Base-by-base conservation (phyloP, 2,797 vertebrate genomes). In the Triplophysa yarkandensis region DNA sequence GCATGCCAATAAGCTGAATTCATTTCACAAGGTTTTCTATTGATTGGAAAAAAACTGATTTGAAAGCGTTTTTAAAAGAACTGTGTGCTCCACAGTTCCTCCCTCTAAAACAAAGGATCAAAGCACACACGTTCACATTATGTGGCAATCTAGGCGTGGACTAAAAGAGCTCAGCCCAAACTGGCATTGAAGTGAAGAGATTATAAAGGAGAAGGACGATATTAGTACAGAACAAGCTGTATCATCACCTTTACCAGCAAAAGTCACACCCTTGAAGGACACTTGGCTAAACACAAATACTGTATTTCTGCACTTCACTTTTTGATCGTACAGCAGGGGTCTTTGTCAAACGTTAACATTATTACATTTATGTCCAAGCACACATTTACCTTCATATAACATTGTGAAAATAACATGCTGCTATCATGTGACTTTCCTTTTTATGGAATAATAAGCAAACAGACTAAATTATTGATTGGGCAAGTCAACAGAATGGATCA, bases 161-260 rank as follows among this genome's bases (percentile, higher is more conserved):
- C 52, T 69, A 34, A 55, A 58, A 52, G 50, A 0, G 11, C 4
- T 46, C 48, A 27, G 8, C 36, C 19, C 16, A 3, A 32, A 19
- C n/a, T 71, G 68, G 34, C 68, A 48, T 4, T 61, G 68, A 71
- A 71, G 23, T 39, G 30, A 19, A 48, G 21, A 41, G 70, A 62
- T 62, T 62, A 62, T 23, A 21, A 62, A 58, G 34, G 28, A 63
- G 61, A 65, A 55, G 71, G 71, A 54, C 61, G 10, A 8, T 28
- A 21, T 54, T 14, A 32, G 71, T 13, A 64, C 61, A 55, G 71
- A 13, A 73, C 61, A n/a, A 0, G 23, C 48, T 23, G 71, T 73
- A 3, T 65, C 58, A 0, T 21, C 71, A 55, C 13, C 61, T 64
- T 13, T 55, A 4, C n/a, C 5, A 30, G 21, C 4, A 2, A 2